These are phyloP conservation scores for Knipowitschia caucasica DNA, from an alignment of 2,797 vertebrate genomes.

Conservation along the genomic window DNA sequence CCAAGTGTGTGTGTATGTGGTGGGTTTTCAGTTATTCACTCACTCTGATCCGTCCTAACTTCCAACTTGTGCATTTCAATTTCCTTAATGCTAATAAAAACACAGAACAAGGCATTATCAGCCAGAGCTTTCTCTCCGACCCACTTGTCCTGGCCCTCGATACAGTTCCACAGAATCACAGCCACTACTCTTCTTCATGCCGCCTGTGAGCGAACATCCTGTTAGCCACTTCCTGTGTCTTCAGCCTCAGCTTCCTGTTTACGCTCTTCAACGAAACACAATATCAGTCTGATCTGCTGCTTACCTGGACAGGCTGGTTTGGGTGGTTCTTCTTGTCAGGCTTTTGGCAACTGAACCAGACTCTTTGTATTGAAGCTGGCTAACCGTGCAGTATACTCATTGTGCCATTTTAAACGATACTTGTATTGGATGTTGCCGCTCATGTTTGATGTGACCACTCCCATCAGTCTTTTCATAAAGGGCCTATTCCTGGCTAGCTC, in stretches of 20 bases:
- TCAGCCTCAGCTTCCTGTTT: conserved; percentile 76
- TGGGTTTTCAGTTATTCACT: too few relatives aligned
- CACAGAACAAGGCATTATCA: not conserved
- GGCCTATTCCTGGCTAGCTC: conserved; percentile 22
- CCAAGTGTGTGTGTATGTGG: too few relatives aligned
- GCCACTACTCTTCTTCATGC: conserved; percentile 29
- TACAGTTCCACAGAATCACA: conserved; percentile 37
- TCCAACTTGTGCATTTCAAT: not conserved
- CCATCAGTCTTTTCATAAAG: conserved; percentile 37
- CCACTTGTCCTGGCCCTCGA: conserved; percentile 7
- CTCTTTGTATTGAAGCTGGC: conserved; percentile 43
- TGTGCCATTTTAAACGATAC: conserved; percentile 30
- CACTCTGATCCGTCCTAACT: too few relatives aligned
- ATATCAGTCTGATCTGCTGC: not conserved
- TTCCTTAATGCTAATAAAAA: not conserved
- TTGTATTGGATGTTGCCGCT: conserved; percentile 28
- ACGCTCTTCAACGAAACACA: conserved; percentile 39
- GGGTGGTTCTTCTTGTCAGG: conserved; percentile 48
- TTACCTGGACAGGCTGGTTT: conserved; percentile 56
- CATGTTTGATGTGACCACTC: conserved; percentile 44
- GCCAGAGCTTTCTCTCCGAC: not conserved
- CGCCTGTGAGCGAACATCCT: conserved; percentile 66
- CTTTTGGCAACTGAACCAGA: conserved; percentile 29
- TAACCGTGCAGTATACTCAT: conserved; percentile 39
- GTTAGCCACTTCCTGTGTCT: conserved; percentile 73